Evolutionary conservation across 2,797 vertebrate genomes (phyloP).

Genomic region (Lagodon rhomboides): DNA sequence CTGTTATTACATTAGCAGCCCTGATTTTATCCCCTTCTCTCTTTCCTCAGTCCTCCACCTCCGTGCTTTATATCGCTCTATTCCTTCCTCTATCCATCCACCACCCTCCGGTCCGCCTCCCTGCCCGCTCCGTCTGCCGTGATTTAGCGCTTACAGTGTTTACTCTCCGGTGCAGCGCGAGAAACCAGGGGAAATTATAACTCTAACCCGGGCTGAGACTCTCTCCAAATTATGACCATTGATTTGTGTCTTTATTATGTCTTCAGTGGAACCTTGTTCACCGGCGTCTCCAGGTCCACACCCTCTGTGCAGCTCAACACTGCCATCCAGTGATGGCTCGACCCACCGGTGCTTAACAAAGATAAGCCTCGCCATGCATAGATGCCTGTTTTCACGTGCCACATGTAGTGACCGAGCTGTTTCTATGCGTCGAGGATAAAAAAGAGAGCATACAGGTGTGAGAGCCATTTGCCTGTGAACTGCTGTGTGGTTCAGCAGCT

Average conservation of each 20-base stretch:
- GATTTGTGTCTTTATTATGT: slow-evolving; percentile 88
- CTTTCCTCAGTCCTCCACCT: slow-evolving; percentile 48
- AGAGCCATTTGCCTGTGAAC: slow-evolving; percentile 1
- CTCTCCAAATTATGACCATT: slow-evolving; percentile 83
- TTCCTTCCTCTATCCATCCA: slow-evolving; percentile 41
- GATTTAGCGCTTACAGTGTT: slow-evolving; percentile 78
- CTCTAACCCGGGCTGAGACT: slow-evolving; percentile 74
- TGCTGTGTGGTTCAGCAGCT: neutral
- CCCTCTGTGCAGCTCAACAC: slow-evolving; percentile 80
- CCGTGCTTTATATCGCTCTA: slow-evolving; percentile 42
- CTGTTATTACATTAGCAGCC: slow-evolving; percentile 82
- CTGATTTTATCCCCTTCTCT: slow-evolving; percentile 63
- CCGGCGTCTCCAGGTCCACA: slow-evolving; percentile 27
- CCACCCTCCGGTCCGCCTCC: slow-evolving; percentile 53
- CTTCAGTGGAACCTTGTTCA: slow-evolving; percentile 72
- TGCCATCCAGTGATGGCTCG: slow-evolving; percentile 83
- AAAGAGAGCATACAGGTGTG: neutral
- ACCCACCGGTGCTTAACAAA: slow-evolving; percentile 28
- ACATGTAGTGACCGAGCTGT: slow-evolving; percentile 5
- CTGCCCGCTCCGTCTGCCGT: slow-evolving; percentile 55
- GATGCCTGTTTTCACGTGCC: slow-evolving; percentile 26
- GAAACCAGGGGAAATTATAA: slow-evolving; percentile 79
- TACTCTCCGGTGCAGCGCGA: slow-evolving; percentile 72
- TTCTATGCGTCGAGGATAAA: neutral
- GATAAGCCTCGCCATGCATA: neutral